Evolutionary conservation across 2,797 vertebrate species (phyloP).

Genomic region (Sebastes iracundus): DNA sequence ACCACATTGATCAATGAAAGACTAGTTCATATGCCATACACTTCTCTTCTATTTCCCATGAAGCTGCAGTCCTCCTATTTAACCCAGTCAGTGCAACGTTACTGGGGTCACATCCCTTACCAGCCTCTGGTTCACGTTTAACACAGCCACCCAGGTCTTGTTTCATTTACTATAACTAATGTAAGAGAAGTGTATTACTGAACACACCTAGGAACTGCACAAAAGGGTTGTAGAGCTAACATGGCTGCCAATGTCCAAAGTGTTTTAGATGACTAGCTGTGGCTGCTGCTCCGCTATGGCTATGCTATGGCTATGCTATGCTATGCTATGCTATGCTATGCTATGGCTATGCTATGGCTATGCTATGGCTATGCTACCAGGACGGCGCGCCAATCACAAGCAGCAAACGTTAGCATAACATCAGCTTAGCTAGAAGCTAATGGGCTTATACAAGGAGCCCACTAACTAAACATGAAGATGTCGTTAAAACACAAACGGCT

Average conservation of each 20-base stretch:
- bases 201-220: background rate
- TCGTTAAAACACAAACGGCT: background rate
- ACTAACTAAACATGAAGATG: background rate
- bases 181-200: no score
- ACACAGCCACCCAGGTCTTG: background rate
- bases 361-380: constrained; percentile 1
- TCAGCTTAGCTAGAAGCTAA: background rate
- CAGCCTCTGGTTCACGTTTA: background rate
- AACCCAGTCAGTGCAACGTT: background rate
- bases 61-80: background rate
- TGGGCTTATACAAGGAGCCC: background rate
- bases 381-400: constrained; percentile 23
- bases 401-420: constrained; percentile 41
- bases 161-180: background rate
- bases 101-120: background rate
- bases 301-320: no score
- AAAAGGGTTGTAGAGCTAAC: constrained; percentile 29
- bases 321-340: no score
- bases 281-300: constrained; percentile 31
- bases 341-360: background rate
- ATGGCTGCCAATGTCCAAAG: constrained; percentile 62
- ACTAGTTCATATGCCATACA: background rate
- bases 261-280: constrained; percentile 11
- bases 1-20: background rate
- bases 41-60: background rate